These are phyloP conservation scores for Nesidiocoris tenuis DNA, from an alignment of 2,888 invertebrate genomes.

Conservation along the genomic window DNA sequence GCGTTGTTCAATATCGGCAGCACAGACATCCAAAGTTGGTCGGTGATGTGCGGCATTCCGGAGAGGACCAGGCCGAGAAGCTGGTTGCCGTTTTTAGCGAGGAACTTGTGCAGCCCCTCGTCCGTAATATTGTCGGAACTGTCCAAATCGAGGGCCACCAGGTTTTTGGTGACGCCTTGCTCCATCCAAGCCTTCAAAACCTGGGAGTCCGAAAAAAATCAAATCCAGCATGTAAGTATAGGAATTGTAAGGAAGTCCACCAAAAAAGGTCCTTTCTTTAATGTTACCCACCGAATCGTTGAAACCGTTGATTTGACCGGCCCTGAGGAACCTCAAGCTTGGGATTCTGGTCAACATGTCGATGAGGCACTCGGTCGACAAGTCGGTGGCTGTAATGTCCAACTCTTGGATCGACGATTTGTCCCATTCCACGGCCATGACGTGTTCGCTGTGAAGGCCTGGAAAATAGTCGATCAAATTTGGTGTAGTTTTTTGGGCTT, in stretches of 20 bases:
- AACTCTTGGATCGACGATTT: constrained; percentile 90
- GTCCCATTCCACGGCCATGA: constrained; percentile 98
- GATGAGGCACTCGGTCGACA: constrained; percentile 88
- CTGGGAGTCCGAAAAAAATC: constrained; percentile 55
- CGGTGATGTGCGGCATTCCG: constrained; percentile 97
- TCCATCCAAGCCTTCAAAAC: constrained; percentile 89
- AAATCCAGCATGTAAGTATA: no score
- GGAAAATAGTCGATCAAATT: neutral
- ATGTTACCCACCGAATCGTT: constrained; percentile 71
- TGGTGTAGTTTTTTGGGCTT: neutral
- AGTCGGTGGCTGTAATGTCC: constrained; percentile 95
- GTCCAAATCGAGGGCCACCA: constrained; percentile 89
- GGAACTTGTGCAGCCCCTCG: constrained; percentile 86
- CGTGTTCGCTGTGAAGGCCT: constrained; percentile 63
- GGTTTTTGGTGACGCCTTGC: constrained; percentile 70
- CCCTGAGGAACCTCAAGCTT: constrained; percentile 82
- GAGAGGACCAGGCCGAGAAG: constrained; percentile 84
- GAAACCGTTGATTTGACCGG: constrained; percentile 96
- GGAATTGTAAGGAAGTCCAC: neutral
- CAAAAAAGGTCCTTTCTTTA: neutral
- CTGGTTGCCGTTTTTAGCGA: constrained; percentile 85
- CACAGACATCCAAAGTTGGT: constrained; percentile 96
- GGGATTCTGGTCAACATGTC: constrained; percentile 88
- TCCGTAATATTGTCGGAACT: constrained; percentile 94
- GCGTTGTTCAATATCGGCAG: constrained; percentile 88